Conservation (phyloP, 2,797 vertebrate genomes). For the Crenichthys baileyi region DNA sequence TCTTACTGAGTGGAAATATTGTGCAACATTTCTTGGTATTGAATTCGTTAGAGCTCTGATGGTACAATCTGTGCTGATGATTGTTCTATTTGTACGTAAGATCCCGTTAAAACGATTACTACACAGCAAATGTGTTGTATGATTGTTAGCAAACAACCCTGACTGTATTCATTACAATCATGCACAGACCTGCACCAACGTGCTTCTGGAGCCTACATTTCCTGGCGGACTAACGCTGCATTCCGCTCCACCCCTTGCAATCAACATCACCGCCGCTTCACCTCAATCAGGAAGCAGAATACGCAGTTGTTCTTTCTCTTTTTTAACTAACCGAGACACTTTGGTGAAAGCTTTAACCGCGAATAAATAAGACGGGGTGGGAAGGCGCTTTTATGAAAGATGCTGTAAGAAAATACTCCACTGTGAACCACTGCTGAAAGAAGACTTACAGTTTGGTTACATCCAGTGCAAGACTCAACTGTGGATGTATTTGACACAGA, state of each 20-base stretch:
- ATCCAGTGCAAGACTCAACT: conserved; percentile 64
- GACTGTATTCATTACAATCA: conserved; percentile 1
- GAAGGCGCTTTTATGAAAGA: conserved; percentile 28
- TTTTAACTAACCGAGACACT: conserved; percentile 31
- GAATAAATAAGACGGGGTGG: conserved; percentile 9
- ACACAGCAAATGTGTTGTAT: not conserved
- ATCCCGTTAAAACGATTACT: not conserved
- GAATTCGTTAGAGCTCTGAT: not conserved
- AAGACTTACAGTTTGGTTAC: conserved; percentile 57
- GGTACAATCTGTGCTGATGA: not conserved
- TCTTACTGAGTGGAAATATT: not conserved
- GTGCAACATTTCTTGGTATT: not conserved
- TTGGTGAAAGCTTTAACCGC: conserved; percentile 29
- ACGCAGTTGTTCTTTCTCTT: conserved; percentile 31
- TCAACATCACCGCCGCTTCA: conserved; percentile 69
- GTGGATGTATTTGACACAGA: conserved; percentile 76
- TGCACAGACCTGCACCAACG: conserved; percentile 59
- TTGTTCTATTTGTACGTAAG: not conserved
- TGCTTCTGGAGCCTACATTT: conserved; percentile 56
- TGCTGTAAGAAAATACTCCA: conserved; percentile 23
- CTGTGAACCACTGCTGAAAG: conserved; percentile 34
- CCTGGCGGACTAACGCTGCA: conserved; percentile 59
- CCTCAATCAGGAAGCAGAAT: conserved; percentile 82
- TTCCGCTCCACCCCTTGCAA: conserved; percentile 81
- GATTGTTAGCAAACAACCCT: not conserved